A percentile compares a stretch with the other conserved stretches of the same genome.
Evolutionary conservation across 2,888 invertebrate genomes (phyloP).

Genomic region (Biston betularia): DNA sequence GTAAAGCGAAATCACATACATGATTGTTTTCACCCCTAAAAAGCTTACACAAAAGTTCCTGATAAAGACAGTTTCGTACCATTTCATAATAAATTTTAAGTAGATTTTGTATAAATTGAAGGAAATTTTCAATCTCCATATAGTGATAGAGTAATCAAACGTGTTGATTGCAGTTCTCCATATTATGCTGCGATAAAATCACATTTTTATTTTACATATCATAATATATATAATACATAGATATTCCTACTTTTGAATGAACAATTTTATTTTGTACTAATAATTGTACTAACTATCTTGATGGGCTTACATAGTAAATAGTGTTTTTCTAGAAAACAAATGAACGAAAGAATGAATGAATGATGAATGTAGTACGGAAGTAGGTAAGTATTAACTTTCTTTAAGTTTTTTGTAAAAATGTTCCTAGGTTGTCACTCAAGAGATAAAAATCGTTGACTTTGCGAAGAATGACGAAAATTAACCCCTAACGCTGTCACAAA

Average conservation of each 20-base stretch:
- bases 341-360: too few relatives aligned
- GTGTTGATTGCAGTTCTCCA: slow-evolving; percentile 57
- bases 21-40: slow-evolving; percentile 75
- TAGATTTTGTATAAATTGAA: neutral
- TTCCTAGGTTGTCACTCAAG: neutral
- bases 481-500: slow-evolving; percentile 44
- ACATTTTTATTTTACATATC: slow-evolving; percentile 29
- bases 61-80: slow-evolving; percentile 62
- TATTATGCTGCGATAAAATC: slow-evolving; percentile 75
- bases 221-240: neutral
- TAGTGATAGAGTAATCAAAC: slow-evolving; percentile 9
- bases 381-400: too few relatives aligned
- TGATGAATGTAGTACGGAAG: too few relatives aligned
- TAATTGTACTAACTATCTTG: too few relatives aligned
- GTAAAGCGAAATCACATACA: slow-evolving; percentile 58
- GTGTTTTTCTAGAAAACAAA: too few relatives aligned
- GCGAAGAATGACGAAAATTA: slow-evolving; percentile 29
- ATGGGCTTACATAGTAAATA: too few relatives aligned
- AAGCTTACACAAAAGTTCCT: slow-evolving; percentile 72
- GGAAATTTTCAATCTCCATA: neutral
- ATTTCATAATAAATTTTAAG: slow-evolving; percentile 7
- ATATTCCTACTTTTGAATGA: neutral
- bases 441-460: slow-evolving; percentile 15
- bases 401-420: neutral
- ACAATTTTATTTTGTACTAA: neutral